These are phyloP conservation scores for Notodonta ziczac DNA, from an alignment of 2,888 invertebrate genomes.

Conservation along the genomic window DNA sequence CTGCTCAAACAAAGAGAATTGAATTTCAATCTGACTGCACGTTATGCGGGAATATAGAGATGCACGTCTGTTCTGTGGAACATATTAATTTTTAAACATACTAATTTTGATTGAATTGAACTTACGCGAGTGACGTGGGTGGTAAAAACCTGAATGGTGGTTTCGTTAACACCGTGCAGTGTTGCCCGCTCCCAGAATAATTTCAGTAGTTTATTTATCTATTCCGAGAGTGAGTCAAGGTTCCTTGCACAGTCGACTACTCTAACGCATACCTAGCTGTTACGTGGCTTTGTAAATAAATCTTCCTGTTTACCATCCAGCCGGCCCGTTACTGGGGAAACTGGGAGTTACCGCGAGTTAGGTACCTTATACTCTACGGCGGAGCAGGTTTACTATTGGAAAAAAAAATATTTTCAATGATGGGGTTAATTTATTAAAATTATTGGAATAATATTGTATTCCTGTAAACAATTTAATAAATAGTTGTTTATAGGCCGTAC, in stretches of 20 bases:
- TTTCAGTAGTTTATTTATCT: constrained; percentile 55
- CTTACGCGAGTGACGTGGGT: neutral
- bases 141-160: constrained; percentile 1
- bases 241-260: constrained; percentile 35
- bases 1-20: constrained; percentile 59
- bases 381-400: no score
- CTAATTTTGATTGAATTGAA: no score
- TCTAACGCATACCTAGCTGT: constrained; percentile 33
- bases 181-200: constrained; percentile 20
- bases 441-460: no score
- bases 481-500: no score
- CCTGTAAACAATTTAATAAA: no score
- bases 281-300: constrained; percentile 43
- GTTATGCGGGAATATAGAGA: constrained; percentile 8
- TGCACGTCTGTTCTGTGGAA: constrained; percentile 8
- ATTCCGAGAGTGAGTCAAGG: constrained; percentile 68
- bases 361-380: no score
- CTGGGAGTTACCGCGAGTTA: neutral
- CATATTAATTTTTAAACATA: neutral
- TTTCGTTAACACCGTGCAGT: neutral
- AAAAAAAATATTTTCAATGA: no score
- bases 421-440: no score
- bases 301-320: constrained; percentile 20
- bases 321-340: constrained; percentile 19
- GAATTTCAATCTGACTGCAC: constrained; percentile 56